These are phyloP conservation scores for Furcula furcula DNA, from an alignment of 2,888 invertebrate genomes.

Conservation along the genomic window DNA sequence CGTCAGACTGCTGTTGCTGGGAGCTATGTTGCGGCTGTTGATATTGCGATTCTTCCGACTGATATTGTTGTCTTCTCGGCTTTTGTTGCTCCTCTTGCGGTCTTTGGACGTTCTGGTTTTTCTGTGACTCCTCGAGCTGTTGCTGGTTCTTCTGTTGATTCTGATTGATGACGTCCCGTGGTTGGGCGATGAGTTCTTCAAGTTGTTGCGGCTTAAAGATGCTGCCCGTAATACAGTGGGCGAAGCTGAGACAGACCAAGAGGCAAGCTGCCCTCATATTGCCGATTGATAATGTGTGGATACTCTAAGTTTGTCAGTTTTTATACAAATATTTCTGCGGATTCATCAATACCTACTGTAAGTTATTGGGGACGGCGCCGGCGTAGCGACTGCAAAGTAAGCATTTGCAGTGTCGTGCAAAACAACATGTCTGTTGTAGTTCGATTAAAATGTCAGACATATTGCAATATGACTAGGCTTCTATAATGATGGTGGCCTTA, in stretches of 20 bases:
- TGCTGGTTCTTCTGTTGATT: constrained; percentile 2
- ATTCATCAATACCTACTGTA: constrained; percentile 37
- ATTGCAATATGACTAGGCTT: too few relatives aligned
- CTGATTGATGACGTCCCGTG: constrained; percentile 35
- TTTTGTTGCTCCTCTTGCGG: constrained; percentile 1
- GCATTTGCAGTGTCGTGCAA: constrained; percentile 11
- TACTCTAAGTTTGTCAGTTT: constrained; percentile 20
- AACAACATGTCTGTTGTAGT: background rate
- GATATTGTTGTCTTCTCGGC: constrained; percentile 4
- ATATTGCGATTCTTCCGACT: constrained; percentile 5
- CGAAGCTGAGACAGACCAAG: constrained; percentile 59
- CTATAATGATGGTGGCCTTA: too few relatives aligned
- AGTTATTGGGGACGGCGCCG: constrained; percentile 9
- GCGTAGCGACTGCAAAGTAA: constrained; percentile 20
- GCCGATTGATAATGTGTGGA: constrained; percentile 36
- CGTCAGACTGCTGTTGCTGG: constrained; percentile 3
- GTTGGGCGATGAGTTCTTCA: constrained; percentile 40
- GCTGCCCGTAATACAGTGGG: constrained; percentile 51
- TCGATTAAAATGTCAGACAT: too few relatives aligned
- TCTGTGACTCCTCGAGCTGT: background rate
- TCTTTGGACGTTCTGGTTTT: background rate
- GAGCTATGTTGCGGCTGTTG: background rate
- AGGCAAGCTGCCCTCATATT: constrained; percentile 66
- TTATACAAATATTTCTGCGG: constrained; percentile 40
- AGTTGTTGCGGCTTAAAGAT: constrained; percentile 50